Conservation (phyloP, 1,140 invertebrate species). For the Archegozetes longisetosus region DNA sequence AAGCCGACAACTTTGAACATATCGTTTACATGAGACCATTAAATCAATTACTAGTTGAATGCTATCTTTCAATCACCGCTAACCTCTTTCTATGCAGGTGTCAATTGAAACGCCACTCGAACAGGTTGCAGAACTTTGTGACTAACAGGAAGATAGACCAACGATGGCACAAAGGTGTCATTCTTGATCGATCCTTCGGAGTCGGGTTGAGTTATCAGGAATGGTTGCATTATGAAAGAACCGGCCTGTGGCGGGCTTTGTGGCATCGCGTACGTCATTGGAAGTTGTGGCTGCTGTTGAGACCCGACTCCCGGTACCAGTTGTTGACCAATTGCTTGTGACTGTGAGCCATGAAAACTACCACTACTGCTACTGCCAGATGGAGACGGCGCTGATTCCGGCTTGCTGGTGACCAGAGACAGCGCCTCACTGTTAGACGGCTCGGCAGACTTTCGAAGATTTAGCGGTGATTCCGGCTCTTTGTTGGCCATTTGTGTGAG, state of each 20-base stretch:
- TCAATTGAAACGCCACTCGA: slow-evolving; percentile 75
- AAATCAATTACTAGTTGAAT: no score
- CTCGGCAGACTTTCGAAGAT: slow-evolving; percentile 1
- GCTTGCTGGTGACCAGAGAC: not conserved
- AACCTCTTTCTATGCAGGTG: slow-evolving; percentile 68
- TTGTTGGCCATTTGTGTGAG: not conserved
- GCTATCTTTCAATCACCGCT: no score
- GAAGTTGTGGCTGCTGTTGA: slow-evolving; percentile 19
- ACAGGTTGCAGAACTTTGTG: slow-evolving; percentile 58
- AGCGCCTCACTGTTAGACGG: not conserved
- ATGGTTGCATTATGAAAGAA: slow-evolving; percentile 60
- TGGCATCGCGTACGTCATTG: slow-evolving; percentile 27
- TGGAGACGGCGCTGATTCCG: not conserved
- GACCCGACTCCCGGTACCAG: slow-evolving; percentile 1
- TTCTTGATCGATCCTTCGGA: slow-evolving; percentile 16
- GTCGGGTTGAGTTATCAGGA: slow-evolving; percentile 49
- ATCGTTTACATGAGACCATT: no score
- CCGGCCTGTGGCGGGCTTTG: slow-evolving; percentile 25
- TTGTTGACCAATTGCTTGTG: not conserved
- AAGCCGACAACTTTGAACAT: no score
- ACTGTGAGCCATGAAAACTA: not conserved
- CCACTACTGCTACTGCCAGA: not conserved
- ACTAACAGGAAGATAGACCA: slow-evolving; percentile 78
- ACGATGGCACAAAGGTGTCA: slow-evolving; percentile 50
- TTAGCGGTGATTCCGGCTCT: not conserved